Evolutionary conservation across 2,888 invertebrate genomes (phyloP), one percentile per base, ranked within the genome.

Genomic region (Pasiphila rectangulata): DNA sequence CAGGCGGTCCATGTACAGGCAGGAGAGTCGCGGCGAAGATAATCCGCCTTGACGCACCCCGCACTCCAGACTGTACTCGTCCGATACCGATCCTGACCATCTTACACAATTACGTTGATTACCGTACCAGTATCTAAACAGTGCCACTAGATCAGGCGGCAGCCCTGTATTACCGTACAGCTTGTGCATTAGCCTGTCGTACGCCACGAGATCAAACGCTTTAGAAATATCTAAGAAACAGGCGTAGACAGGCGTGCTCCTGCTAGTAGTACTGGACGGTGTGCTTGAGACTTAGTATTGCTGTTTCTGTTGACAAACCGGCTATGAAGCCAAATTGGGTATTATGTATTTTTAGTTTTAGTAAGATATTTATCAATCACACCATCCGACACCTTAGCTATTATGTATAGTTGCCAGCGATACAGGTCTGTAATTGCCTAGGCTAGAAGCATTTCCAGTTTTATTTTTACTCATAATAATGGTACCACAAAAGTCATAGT

Each of bases 151-250:
- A n/a, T n/a, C n/a, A n/a, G n/a, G n/a, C n/a, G n/a, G n/a, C n/a
- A n/a, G n/a, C n/a, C n/a, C n/a, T n/a, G n/a, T n/a, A n/a, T n/a
- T n/a, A n/a, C n/a, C n/a, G n/a, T 16, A n/a, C 16, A 38, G 17
- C 3, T 10, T 2, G 6, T 38, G 23, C 7, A 41, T 23, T 34
- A 24, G 32, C 41, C 24, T 41, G 34, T 16, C 41, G 13, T 7
- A 32, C 41, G 2, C 41, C 41, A 19, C 23, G n/a, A 24, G 13
- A 19, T 39, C 27, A 7, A 20, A 17, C n/a, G 13, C 13, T 17
- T 34, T 34, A 1, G 12, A 19, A 20, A 34, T 6, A 19, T 20
- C 34, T 10, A 34, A 34, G 6, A 34, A 34, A 3, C 29, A n/a
- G n/a, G n/a, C n/a, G n/a, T n/a, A n/a, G n/a, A n/a, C n/a, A n/a